Base-by-base conservation (phyloP, 2,888 invertebrate genomes). In the Callinectes sapidus region DNA sequence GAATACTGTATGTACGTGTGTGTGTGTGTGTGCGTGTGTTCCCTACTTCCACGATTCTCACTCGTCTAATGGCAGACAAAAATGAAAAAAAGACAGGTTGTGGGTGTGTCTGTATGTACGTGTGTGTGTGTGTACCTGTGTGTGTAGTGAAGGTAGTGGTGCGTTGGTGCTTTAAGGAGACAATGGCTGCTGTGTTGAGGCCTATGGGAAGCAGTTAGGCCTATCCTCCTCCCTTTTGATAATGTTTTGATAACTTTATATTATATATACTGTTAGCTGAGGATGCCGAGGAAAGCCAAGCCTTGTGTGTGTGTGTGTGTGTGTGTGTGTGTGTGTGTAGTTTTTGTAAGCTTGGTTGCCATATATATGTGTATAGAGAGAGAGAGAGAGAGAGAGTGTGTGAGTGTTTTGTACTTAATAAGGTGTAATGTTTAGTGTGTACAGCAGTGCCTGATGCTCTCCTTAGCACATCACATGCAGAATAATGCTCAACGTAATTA, bases 61-160 rank as follows among this genome's bases (percentile, higher is more conserved):
- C 13, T n/a, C 54, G 35, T 87, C 92, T 92, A 86, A 90, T 92
- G 92, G 92, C 90, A 92, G 90, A 90, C 66, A 85, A 85, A 90
- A 86, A 85, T 39, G 71, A 42, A 92, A 85, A 85, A 90, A 86
- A 85, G 48, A 86, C 42, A 92, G 39, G 91, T 89, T 87, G 55
- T 86, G 87, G 16, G 48, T 39, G 39, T 42, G 42, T 86, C 2
- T 42, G 86, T 86, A n/a, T 18, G 39, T 86, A 86, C 16, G 61
- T 18, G 16, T 48, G 54, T 54, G n/a, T 87, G 42, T 87, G 87
- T 87, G 87, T 54, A 54, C 28, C 54, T n/a, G 54, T 42, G 18
- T n/a, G 5, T 5, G 71, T 71, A 28, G 28, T 71, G 71, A n/a
- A 71, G 10, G 16, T 81, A 81, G 81, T 16, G 81, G 16, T 81